Evolutionary conservation across 2,888 invertebrate genomes (phyloP), one percentile per base, ranked within the genome.

Genomic region (Sarcophaga variegata): DNA sequence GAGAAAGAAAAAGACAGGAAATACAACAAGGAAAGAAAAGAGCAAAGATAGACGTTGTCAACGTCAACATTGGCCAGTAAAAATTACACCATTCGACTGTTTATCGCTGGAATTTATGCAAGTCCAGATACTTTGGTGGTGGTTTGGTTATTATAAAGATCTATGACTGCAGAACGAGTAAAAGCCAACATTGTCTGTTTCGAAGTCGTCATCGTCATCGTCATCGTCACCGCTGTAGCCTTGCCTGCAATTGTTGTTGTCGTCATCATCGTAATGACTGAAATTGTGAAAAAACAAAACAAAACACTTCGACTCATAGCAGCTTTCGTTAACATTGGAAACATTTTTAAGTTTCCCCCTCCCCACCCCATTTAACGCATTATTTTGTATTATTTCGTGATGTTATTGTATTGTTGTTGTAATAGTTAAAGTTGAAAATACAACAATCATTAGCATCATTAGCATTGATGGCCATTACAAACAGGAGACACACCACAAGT

Each of bases 381-480:
- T 82, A 79, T 87, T 84, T 81, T 81, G 63, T 76, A 62, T 74
- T 71, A 67, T 66, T 79, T 20, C 78, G 69, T 80, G 81, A 37
- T 37, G 37, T 37, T 54, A 60, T 66, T 54, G 75, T 70, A 54
- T 54, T 22, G 64, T 82, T 70, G 81, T 75, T 60, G 83, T 81
- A 81, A 78, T 83, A 72, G 83, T 79, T 84, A 71, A 78, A 75
- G 20, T 79, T 79, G 79, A 60, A 82, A 84, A 78, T 82, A 81
- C 84, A 88, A 86, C 81, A 85, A 88, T 87, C 88, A 89, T 89
- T 89, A 89, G 88, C 83, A 87, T 86, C 88, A 89, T 89, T 89
- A 89, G 88, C 88, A 89, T 89, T 87, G 87, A 87, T 87, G 87
- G 84, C 79, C 87, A 72, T 83, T 83, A 83, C 85, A 85, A 79